Conservation (phyloP, 2,113 vertebrate species). For the Oreotrochilus melanogaster region DNA sequence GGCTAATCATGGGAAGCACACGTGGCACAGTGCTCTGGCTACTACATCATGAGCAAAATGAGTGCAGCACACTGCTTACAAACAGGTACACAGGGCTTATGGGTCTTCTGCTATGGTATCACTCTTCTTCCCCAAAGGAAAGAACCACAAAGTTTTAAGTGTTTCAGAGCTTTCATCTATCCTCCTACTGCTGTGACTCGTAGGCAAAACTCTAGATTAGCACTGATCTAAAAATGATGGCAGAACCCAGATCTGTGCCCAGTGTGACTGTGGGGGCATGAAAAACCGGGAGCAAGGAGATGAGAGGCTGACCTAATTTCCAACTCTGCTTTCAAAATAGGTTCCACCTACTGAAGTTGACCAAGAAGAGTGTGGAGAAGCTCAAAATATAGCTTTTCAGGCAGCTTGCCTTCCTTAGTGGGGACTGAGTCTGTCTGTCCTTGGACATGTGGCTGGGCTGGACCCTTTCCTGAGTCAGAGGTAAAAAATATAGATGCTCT, state of each 20-base stretch:
- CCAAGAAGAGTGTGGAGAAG: neutral
- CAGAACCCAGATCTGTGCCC: neutral
- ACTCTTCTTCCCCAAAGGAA: neutral
- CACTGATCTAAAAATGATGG: neutral
- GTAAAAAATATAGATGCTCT: neutral
- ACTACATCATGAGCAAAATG: neutral
- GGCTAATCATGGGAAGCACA: neutral
- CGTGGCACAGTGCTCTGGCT: neutral
- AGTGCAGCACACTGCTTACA: neutral
- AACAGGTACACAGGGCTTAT: neutral
- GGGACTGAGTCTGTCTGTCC: neutral
- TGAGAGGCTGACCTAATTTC: neutral
- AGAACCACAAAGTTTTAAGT: neutral
- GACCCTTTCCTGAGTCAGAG: neutral
- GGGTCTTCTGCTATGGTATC: neutral
- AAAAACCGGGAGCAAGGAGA: neutral
- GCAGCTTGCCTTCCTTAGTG: neutral
- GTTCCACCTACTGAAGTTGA: neutral
- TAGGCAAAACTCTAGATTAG: neutral
- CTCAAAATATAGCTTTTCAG: neutral
- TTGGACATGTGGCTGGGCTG: neutral
- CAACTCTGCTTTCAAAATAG: neutral
- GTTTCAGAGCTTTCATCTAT: neutral
- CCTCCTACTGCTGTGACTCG: neutral
- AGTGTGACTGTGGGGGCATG: neutral